Percentiles rank a stretch among this genome's conserved stretches.
Conservation (phyloP, 2,113 vertebrate genomes). For the Raja brachyura region DNA sequence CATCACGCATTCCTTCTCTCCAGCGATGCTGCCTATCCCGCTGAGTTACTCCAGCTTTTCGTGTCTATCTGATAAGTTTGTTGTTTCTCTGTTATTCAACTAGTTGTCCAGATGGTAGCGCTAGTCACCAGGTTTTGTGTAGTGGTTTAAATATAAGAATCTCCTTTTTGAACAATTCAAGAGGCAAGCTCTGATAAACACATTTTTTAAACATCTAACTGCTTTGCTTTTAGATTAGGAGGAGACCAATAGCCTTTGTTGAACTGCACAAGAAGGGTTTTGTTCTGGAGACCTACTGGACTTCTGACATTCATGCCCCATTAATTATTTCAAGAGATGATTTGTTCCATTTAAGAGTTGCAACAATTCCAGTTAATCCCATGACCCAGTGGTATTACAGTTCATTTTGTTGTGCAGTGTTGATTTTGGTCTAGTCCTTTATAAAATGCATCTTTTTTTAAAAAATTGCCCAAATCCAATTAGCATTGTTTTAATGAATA, state of each 20-base stretch:
- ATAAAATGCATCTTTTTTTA: slow-evolving; percentile 10
- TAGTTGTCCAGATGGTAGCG: background rate
- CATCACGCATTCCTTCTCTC: too few relatives aligned
- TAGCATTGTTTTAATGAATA: slow-evolving; percentile 1
- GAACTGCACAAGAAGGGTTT: background rate
- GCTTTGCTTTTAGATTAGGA: slow-evolving; percentile 15
- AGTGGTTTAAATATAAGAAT: background rate
- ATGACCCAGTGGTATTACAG: background rate
- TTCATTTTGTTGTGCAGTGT: background rate
- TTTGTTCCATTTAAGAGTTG: slow-evolving; percentile 1
- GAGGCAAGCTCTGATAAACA: background rate
- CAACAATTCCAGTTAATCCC: background rate
- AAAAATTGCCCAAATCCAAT: background rate
- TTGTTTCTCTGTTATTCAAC: background rate
- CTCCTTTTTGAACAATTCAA: slow-evolving; percentile 16
- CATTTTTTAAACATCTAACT: slow-evolving; percentile 5
- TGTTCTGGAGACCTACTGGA: background rate
- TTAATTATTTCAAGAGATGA: background rate
- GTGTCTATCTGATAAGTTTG: too few relatives aligned
- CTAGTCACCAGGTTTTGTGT: background rate
- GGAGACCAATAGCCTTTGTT: slow-evolving; percentile 2
- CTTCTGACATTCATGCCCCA: background rate
- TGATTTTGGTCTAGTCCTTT: slow-evolving; percentile 19
- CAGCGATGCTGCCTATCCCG: too few relatives aligned
- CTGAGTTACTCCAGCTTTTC: too few relatives aligned